phyloP scores from a whole-genome alignment of 2,888 invertebrate species.

The Sympetrum striolatum region DNA sequence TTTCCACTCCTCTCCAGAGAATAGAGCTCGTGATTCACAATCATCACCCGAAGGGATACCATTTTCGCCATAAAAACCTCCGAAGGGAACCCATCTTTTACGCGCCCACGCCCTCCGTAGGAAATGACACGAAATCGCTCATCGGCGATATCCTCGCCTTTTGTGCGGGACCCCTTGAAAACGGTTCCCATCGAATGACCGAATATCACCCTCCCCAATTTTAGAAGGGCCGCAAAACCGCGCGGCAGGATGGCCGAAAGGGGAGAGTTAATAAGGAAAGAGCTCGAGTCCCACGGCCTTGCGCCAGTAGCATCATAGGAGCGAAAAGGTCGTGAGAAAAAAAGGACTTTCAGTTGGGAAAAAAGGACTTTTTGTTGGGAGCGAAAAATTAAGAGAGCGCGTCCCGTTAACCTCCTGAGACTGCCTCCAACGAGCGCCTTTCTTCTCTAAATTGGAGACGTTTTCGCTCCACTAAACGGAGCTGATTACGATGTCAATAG shows the following conservation, averaged over 20 bases:
- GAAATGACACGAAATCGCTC: background rate
- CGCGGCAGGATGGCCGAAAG: conserved; percentile 13
- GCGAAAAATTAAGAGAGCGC: background rate
- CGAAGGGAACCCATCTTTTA: no score
- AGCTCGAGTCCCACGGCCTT: background rate
- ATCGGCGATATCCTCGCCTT: background rate
- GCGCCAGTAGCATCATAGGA: background rate
- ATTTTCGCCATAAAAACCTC: no score
- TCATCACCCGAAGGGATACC: no score
- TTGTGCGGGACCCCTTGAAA: background rate
- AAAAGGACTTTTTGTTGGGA: background rate
- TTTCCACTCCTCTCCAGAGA: no score
- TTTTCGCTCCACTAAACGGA: no score
- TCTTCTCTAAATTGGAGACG: background rate
- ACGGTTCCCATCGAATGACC: background rate
- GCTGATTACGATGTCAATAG: no score
- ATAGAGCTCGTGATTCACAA: no score
- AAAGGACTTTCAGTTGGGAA: background rate
- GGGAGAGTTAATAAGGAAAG: conserved; percentile 40
- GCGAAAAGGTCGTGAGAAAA: background rate
- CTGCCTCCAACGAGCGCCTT: background rate
- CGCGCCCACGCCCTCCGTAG: background rate
- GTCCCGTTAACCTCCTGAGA: background rate
- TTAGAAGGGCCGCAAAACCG: conserved; percentile 31
- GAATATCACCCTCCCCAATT: conserved; percentile 24